phyloP scores from a whole-genome alignment of 64 coral and sea anemone species.

The Astreopora myriophthalma region DNA sequence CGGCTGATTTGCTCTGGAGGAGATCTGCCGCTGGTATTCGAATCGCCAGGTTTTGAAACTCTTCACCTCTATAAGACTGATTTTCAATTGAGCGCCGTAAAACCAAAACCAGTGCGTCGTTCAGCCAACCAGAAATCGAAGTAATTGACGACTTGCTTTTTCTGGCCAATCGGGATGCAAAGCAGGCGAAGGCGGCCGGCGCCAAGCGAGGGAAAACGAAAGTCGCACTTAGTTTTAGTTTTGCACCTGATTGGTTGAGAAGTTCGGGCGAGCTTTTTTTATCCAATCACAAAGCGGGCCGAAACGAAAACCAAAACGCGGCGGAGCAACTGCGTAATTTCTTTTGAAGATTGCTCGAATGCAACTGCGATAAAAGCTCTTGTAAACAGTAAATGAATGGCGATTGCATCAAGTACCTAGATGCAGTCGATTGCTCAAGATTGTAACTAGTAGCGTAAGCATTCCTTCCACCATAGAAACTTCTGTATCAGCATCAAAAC shows the following conservation, averaged over 20 bases:
- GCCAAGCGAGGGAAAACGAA: no score
- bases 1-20: no score
- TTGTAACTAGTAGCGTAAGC: conserved; percentile 80
- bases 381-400: neutral
- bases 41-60: no score
- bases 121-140: no score
- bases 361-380: neutral
- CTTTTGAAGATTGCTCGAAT: neutral
- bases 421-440: conserved; percentile 81
- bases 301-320: neutral
- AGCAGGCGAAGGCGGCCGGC: no score
- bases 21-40: no score
- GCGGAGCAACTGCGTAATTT: neutral
- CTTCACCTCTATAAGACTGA: no score
- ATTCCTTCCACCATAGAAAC: conserved; percentile 92
- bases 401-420: conserved; percentile 66
- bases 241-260: neutral
- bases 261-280: neutral
- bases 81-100: no score
- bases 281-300: neutral
- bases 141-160: no score
- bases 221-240: neutral
- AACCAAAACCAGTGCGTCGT: no score
- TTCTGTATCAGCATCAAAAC: conserved; percentile 84
- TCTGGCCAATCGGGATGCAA: no score